Base-by-base conservation (phyloP, 1,140 invertebrate species). In the Drosophila nebulosa region DNA sequence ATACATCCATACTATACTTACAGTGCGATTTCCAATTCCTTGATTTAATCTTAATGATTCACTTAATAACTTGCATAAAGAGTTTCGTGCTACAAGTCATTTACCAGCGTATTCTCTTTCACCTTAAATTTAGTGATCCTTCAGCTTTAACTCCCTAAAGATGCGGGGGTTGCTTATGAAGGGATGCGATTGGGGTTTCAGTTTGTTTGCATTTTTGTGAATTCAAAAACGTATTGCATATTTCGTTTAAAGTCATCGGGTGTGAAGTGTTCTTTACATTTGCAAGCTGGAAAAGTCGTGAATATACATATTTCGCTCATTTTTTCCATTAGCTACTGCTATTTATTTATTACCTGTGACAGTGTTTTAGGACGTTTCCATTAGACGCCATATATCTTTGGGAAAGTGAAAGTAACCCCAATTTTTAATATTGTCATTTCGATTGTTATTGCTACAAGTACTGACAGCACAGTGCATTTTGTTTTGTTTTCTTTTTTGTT, bases 371-470 rank as follows among this genome's bases (percentile, higher is more conserved):
- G 21, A 53, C 6, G n/a, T 39, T 7, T 69, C 62, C 78, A 62
- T n/a, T 58, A 35, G 21, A 76, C 57, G 59, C 1, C 12, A 0
- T 6, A 58, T 6, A 16, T 77, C 59, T 42, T 61, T 81, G 21
- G 73, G 78, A 6, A 77, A 80, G 12, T 69, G 78, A 22, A 81
- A 77, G 10, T 64, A 81, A 7, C 77, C 58, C 57, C 64, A 69
- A 12, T 81, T 81, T 0, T 36, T 77, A 16, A 18, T 46, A 61
- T 70, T 78, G 6, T 18, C 36, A 52, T 63, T 52, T 1, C 74
- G 59, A 62, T 80, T 80, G 36, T 69, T 81, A 24, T 81, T 81
- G 26, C 74, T 69, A 61, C 78, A 77, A 42, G 70, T 70, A 16
- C 18, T 67, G 1, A 81, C 78, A 16, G 79, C 65, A 59, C 78